Evolutionary conservation across 2,888 invertebrate genomes (phyloP).

Genomic region (Pristionchus exspectatus): DNA sequence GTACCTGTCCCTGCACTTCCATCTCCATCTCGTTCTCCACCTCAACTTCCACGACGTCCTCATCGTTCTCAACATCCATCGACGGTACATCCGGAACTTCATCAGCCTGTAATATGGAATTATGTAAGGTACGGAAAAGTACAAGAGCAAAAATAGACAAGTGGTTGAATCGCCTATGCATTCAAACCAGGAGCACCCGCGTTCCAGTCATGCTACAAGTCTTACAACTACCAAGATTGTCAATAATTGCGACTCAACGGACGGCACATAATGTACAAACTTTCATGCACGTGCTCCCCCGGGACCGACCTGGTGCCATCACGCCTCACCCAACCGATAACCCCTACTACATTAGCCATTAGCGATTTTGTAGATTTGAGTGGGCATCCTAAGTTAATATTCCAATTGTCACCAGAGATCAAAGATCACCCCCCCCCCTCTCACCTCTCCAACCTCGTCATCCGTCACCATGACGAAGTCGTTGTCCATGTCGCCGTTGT

Average conservation of each 20-base stretch:
- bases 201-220: not conserved
- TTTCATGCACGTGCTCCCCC: not conserved
- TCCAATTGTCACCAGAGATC: not conserved
- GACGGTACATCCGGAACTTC: not conserved
- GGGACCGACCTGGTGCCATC: not conserved
- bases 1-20: not conserved
- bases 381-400: not conserved
- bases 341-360: not conserved
- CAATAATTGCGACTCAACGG: not conserved
- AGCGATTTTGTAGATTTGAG: not conserved
- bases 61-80: not conserved
- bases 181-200: too few relatives aligned
- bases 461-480: not conserved
- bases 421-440: not conserved
- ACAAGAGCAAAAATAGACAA: not conserved
- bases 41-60: not conserved
- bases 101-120: not conserved
- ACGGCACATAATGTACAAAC: not conserved
- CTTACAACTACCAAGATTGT: not conserved
- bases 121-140: not conserved
- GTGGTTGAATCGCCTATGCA: not conserved
- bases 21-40: not conserved
- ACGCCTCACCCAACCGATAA: not conserved
- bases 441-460: not conserved
- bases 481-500: not conserved